A percentile compares a stretch with the other conserved stretches of the same genome.
phyloP scores from a whole-genome alignment of 53 echinoderm and acorn worm species.

The Echinometra lucunter region DNA sequence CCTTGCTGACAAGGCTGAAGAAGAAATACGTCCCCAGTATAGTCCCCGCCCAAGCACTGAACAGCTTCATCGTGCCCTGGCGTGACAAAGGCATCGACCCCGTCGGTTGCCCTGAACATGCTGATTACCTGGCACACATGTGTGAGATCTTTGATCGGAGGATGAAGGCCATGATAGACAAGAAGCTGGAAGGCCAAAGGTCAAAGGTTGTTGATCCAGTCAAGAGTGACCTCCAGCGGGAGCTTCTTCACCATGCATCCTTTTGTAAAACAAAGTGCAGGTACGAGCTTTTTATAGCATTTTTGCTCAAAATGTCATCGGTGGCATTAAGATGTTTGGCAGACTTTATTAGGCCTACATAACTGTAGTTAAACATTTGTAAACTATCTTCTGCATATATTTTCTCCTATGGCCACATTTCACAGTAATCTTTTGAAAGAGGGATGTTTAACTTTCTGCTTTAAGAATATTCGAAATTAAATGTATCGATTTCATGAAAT shows the following conservation, averaged over 20 bases:
- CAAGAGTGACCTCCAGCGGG: slow-evolving; percentile 71
- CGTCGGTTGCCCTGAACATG: slow-evolving; percentile 68
- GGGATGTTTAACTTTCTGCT: neutral
- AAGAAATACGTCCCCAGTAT: slow-evolving; percentile 71
- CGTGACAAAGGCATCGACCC: slow-evolving; percentile 80
- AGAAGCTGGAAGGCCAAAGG: slow-evolving; percentile 58
- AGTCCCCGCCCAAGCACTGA: slow-evolving; percentile 73
- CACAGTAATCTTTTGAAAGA: neutral
- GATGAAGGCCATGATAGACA: slow-evolving; percentile 82
- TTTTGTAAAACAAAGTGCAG: slow-evolving; percentile 90
- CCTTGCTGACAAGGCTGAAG: slow-evolving; percentile 78
- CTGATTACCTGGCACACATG: slow-evolving; percentile 75
- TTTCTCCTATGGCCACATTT: no score
- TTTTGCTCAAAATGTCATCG: neutral
- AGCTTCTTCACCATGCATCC: slow-evolving; percentile 85
- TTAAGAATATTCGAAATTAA: no score
- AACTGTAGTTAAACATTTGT: neutral
- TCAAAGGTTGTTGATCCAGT: slow-evolving; percentile 68
- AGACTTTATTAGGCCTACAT: neutral
- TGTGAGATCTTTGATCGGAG: slow-evolving; percentile 76
- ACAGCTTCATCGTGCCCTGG: slow-evolving; percentile 82
- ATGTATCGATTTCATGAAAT: no score
- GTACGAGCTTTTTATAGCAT: slow-evolving; percentile 30
- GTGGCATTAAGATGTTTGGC: no score
- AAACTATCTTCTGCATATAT: no score